phyloP scores from a whole-genome alignment of 2,797 vertebrate genomes.

The Eospalax fontanierii region DNA sequence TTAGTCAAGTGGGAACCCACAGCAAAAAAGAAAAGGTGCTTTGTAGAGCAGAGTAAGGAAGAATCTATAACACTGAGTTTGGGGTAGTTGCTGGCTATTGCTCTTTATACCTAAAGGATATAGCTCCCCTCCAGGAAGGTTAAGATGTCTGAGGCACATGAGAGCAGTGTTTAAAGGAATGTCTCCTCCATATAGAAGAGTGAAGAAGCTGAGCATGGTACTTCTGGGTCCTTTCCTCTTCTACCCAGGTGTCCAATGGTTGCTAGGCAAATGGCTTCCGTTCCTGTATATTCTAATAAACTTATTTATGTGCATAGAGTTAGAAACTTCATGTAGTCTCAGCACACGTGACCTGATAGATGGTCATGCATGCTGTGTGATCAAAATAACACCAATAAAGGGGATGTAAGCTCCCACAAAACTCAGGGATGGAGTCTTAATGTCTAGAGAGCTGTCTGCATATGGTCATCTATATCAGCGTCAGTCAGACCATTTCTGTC shows the following conservation, averaged over 20 bases:
- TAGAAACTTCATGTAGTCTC: neutral
- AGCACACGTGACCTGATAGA: too few relatives aligned
- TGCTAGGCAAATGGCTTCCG: neutral
- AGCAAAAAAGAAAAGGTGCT: neutral
- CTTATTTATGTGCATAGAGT: neutral
- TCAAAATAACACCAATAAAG: too few relatives aligned
- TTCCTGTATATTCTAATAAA: neutral
- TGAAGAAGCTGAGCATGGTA: rapidly evolving
- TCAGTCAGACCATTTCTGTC: neutral
- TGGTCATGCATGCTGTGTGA: too few relatives aligned
- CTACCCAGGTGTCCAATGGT: neutral
- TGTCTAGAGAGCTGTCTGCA: rapidly evolving
- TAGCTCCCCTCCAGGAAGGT: neutral
- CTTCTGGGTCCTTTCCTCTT: neutral
- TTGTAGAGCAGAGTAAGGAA: slow-evolving; percentile 76
- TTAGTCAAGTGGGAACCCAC: slow-evolving; percentile 78
- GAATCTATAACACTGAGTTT: slow-evolving; percentile 7
- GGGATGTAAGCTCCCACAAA: rapidly evolving
- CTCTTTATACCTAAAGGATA: neutral
- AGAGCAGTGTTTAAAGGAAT: neutral
- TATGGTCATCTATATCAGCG: rapidly evolving
- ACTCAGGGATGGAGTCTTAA: rapidly evolving
- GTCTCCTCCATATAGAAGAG: neutral
- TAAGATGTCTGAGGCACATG: neutral
- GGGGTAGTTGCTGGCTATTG: neutral